Evolutionary conservation across 1,140 invertebrate species (phyloP).

Genomic region (Papilio glaucus): DNA sequence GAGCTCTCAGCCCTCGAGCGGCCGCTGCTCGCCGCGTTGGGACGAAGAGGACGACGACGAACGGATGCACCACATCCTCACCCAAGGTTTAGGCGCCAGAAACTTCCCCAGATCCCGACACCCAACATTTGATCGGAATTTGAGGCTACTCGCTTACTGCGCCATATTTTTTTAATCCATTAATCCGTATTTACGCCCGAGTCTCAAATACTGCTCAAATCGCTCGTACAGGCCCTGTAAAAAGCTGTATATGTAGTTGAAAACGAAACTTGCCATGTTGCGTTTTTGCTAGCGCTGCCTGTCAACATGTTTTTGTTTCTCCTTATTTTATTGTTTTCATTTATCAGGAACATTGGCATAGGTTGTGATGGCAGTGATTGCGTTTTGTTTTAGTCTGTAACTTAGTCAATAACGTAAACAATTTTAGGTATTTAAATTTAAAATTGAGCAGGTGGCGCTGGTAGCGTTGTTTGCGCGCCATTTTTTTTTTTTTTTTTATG

Average conservation of each 20-base stretch:
- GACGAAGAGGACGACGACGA: constrained; percentile 75
- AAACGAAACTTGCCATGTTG: constrained; percentile 44
- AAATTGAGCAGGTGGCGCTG: constrained; percentile 73
- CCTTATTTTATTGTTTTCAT: constrained; percentile 30
- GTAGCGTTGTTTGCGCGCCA: constrained; percentile 63
- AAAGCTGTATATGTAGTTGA: constrained; percentile 43
- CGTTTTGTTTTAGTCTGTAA: constrained; percentile 44
- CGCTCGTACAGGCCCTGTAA: constrained; percentile 38
- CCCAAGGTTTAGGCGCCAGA: constrained; percentile 77
- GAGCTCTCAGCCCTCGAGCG: constrained; percentile 71
- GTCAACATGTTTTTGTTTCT: constrained; percentile 45
- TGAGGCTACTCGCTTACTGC: constrained; percentile 57
- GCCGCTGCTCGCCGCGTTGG: constrained; percentile 85
- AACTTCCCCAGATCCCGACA: not conserved
- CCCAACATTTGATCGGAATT: constrained; percentile 56
- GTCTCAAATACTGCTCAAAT: constrained; percentile 71
- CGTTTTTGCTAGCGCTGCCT: constrained; percentile 66
- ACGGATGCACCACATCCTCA: constrained; percentile 65
- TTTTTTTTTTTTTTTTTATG: constrained; percentile 29
- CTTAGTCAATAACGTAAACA: not conserved
- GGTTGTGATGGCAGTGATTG: constrained; percentile 74
- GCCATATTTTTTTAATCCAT: constrained; percentile 37
- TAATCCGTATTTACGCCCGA: constrained; percentile 36
- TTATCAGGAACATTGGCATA: constrained; percentile 28
- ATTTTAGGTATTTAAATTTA: constrained; percentile 33